A percentile compares a stretch with the other conserved stretches of the same genome.
These are phyloP conservation scores for Montipora efflorescens DNA, from an alignment of 64 coral and sea anemone species.

Conservation along the genomic window DNA sequence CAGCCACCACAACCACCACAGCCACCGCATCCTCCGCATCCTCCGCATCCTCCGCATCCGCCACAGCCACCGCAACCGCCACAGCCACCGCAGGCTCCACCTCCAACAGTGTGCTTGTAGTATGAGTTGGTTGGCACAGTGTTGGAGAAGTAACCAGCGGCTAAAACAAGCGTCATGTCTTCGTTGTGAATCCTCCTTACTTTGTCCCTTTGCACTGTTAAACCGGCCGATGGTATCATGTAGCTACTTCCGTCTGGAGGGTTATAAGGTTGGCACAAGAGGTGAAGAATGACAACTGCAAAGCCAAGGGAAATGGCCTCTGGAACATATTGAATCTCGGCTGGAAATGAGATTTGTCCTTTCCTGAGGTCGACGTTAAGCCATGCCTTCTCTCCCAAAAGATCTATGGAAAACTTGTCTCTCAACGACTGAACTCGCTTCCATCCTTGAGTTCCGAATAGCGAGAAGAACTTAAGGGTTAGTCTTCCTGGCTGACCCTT, in stretches of 20 bases:
- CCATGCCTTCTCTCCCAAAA: conserved; percentile 5
- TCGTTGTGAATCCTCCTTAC: conserved; percentile 48
- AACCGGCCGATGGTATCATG: conserved; percentile 17
- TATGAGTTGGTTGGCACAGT: conserved; percentile 49
- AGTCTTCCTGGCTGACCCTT: conserved; percentile 55
- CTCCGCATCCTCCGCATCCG: conserved; percentile 23
- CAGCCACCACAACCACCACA: conserved; percentile 11
- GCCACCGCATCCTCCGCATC: background rate
- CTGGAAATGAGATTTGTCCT: conserved; percentile 58
- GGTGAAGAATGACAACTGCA: conserved; percentile 65
- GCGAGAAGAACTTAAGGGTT: conserved; percentile 36
- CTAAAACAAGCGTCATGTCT: conserved; percentile 23
- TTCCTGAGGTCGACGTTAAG: conserved; percentile 51
- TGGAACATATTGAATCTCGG: conserved; percentile 32
- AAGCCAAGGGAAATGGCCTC: conserved; percentile 69
- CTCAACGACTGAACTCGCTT: background rate
- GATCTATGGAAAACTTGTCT: conserved; percentile 28
- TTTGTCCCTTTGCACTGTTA: background rate
- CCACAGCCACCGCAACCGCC: conserved; percentile 40
- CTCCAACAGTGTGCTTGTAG: conserved; percentile 38
- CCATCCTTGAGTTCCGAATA: conserved; percentile 20
- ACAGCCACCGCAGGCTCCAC: conserved; percentile 32
- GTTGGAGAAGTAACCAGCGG: conserved; percentile 31
- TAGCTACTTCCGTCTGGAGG: conserved; percentile 11
- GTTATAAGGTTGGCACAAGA: conserved; percentile 73